Evolutionary conservation across 1,140 invertebrate genomes (phyloP).

Genomic region (Mizuhopecten yessoensis): DNA sequence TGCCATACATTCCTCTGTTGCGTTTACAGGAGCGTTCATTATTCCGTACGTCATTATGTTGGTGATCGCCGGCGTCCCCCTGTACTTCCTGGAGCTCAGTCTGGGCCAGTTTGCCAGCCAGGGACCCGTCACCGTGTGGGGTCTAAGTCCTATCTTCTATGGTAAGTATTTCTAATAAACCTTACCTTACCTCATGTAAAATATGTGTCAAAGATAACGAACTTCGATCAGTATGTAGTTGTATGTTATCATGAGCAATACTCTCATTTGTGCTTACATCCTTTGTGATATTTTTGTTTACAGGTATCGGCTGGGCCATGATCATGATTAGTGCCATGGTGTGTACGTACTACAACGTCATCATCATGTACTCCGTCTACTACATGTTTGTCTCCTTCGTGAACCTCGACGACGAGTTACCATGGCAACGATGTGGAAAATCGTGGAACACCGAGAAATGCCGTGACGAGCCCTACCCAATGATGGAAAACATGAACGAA

Average conservation of each 20-base stretch:
- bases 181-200: neutral
- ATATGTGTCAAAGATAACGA: too few relatives aligned
- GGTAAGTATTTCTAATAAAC: neutral
- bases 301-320: conserved; percentile 81
- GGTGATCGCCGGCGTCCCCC: conserved; percentile 84
- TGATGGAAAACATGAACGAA: neutral
- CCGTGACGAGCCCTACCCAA: conserved; percentile 60
- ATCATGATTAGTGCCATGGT: conserved; percentile 78
- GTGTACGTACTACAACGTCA: conserved; percentile 76
- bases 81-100: conserved; percentile 84
- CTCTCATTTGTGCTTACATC: too few relatives aligned
- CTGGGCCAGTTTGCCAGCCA: conserved; percentile 82
- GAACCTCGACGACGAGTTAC: conserved; percentile 71
- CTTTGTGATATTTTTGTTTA: neutral
- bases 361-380: conserved; percentile 83
- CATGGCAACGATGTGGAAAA: conserved; percentile 74
- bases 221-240: too few relatives aligned
- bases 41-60: conserved; percentile 86
- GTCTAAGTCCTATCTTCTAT: conserved; percentile 48
- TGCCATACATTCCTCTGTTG: too few relatives aligned
- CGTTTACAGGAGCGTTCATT: conserved; percentile 83
- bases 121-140: conserved; percentile 81
- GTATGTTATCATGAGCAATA: too few relatives aligned
- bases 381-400: conserved; percentile 79
- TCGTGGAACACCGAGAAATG: conserved; percentile 69